Base-by-base conservation (phyloP, 2,888 invertebrate genomes). In the Drosophila sordidapex region DNA sequence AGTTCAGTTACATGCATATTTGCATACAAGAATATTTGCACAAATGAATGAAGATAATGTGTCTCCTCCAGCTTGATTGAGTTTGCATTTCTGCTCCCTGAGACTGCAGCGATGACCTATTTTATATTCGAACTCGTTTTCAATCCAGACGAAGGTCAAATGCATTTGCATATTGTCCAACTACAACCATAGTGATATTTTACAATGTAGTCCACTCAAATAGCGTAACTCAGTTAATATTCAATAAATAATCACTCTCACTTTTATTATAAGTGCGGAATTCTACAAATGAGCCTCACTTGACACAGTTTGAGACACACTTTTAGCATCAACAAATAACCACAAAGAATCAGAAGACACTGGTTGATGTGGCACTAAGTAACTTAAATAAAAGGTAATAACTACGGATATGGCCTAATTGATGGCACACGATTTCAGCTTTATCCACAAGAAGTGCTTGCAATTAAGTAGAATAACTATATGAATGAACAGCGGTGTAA, bases 141-240 rank as follows among this genome's bases (percentile, higher is more conserved):
- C 36, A 48, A 25, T 53, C 72, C 78, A 75, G 78, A 73, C 79
- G 87, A 83, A 83, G 83, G 83, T 83, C 83, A 85, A 68, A 69
- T 73, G 29, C 35, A 74, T 73, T 74, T 76, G 54, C 83, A 83
- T 75, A 48, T 64, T 57, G 66, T 58, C 53, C 70, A 70, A 61
- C 70, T 70, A 27, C 27, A 27, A 27, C 27, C 4, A 27, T 27
- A 27, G 27, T 27, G 27, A 27, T 27, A 27, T 27, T 27, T 25
- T 5, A 71, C 72, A 72, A 25, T 43, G 49, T 48, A 3, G 48
- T 4, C 7, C 58, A 59, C 7, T 27, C 6, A 18, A 58, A 64
- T 35, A 54, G 64, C 6, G 15, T 6, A 10, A 11, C 21, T 53
- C 49, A 15, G 2, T 53, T 4, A 15, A 13, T 21, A 15, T 25